Base-by-base conservation (phyloP, 2,113 vertebrate species). In the Alectura lathami region DNA sequence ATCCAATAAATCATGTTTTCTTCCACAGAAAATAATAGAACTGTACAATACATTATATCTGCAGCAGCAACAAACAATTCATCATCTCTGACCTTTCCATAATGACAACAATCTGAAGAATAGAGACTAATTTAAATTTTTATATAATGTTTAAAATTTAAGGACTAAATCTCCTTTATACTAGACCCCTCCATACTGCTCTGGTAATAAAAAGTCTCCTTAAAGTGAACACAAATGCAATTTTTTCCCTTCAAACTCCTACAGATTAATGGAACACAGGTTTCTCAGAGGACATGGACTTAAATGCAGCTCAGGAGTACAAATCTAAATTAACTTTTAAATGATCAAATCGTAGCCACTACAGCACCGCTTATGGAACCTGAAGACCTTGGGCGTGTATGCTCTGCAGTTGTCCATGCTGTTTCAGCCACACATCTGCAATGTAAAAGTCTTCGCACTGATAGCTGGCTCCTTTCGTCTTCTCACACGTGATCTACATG, bases 21-120 rank as follows among this genome's bases (percentile, higher is more conserved):
- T 95, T 95, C 92, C 91, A 82, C 78, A 96, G 69, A 75, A 96
- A 97, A 95, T 96, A 97, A 97, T 93, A 96, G 96, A 96, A 96
- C 72, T 91, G 89, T 93, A 96, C 63, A 89, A 86, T 93, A 72
- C 84, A 95, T 97, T 97, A 95, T 97, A 95, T 91, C 91, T 96
- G 89, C 90, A 93, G 91, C 91, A 88, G 92, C 91, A 97, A 96
- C 92, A 93, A 94, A 96, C 86, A 96, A 97, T 97, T 96, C 69
- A 97, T 97, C 95, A 97, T 94, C 91, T 90, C 86, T 97, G 97
- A 97, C 94, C 96, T 97, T 97, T 97, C 76, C 42, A 72, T 93
- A 88, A 96, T 92, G 97, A 95, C 92, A 97, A 92, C 79, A 88
- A 86, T 93, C 93, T 96, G 91, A 97, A 89, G 73, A 95, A 96